These are phyloP conservation scores for Erythrocercus mccallii DNA, from an alignment of 2,113 vertebrate species.

Conservation along the genomic window DNA sequence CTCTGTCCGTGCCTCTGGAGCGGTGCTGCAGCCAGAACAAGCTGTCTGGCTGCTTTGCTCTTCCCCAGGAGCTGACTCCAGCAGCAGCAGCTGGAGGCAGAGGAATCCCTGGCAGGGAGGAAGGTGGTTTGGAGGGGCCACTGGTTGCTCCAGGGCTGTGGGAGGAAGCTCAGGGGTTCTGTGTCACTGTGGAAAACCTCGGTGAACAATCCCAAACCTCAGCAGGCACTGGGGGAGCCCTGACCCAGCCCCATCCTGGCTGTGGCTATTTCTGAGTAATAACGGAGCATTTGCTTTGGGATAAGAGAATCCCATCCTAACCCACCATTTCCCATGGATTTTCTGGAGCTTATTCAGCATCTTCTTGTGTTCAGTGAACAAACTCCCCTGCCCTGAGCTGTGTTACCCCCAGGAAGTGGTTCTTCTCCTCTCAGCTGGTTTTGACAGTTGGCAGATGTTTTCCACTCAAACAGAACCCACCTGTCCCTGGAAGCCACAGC, in stretches of 20 bases:
- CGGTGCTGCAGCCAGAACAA: not conserved
- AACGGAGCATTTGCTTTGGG: not conserved
- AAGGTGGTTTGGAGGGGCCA: not conserved
- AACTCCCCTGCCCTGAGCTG: not conserved
- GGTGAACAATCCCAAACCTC: not conserved
- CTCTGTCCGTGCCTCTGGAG: not conserved
- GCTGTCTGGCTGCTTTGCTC: not conserved
- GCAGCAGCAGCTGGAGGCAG: not conserved
- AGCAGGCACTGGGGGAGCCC: not conserved
- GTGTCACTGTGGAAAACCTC: not conserved
- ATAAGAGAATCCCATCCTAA: not conserved
- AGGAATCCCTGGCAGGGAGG: not conserved
- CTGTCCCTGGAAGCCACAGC: not conserved
- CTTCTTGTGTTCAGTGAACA: not conserved
- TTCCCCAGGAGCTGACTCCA: not conserved
- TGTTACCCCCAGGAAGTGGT: not conserved
- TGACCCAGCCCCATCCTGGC: not conserved
- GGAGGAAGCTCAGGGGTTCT: not conserved
- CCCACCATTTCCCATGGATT: not conserved
- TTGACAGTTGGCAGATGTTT: not conserved
- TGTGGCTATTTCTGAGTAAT: not conserved
- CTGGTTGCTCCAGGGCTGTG: fast-evolving
- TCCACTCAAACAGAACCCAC: not conserved
- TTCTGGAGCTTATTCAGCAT: not conserved
- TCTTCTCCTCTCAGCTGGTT: not conserved